Base-by-base conservation (phyloP, 2,113 vertebrate species). In the Furnarius figulus region DNA sequence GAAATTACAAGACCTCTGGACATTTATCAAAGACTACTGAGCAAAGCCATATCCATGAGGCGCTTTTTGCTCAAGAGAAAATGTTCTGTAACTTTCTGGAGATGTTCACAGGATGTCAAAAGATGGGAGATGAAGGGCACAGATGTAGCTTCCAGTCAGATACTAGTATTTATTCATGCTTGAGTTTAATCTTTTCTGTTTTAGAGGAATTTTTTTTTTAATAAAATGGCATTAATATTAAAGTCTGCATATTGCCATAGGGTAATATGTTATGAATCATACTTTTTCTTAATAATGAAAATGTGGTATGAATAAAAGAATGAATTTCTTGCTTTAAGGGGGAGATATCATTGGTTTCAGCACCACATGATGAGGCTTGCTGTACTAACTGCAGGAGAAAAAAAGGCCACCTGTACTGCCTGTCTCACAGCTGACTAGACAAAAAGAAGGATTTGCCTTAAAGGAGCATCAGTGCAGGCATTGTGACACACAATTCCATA, bases 191-290 rank as follows among this genome's bases (percentile, higher is more conserved):
- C 76, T 97, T 95, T 96, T 78, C 81, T 91, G 91, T 25, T 89
- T 96, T 95, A 92, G 85, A 95, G 61, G 53, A 30, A 24, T 94
- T 94, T 89, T 56, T 95, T 96, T 81, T 89, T n/a, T n/a, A 94
- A 95, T 96, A 96, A 89, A 96, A 94, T 85, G 44, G 52, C 70
- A 95, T 98, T 97, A 97, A 97, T 98, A 96, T 92, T 97, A 66
- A 95, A 91, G 47, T 83, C 90, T 93, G 68, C 17, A 19, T 96
- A 88, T 96, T 97, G 96, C 89, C 95, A 86, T 82, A 37, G 92
- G 96, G 66, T 90, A 91, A 58, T 46, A 73, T 70, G 96, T 97
- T 93, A 97, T 95, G 89, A 93, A 92, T 94, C 83, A 75, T 49
- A 76, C 82, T 89, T 95, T 97, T 95, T 90, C 87, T 73, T 92